phyloP scores from a whole-genome alignment of 2,113 vertebrate species.

The Tachysurus vachellii region DNA sequence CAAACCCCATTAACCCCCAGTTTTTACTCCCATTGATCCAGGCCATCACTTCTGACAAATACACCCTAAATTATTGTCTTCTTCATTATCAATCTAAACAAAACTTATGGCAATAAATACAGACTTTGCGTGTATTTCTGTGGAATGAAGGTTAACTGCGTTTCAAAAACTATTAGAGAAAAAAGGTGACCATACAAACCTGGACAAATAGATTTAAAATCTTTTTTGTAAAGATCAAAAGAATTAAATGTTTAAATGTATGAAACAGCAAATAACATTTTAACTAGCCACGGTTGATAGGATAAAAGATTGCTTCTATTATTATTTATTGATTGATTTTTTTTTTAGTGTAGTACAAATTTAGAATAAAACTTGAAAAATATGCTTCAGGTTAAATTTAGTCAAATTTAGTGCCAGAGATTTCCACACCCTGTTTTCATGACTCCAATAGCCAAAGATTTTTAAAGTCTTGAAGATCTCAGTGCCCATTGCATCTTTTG shows the following conservation, averaged over 20 bases:
- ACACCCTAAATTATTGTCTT: neutral
- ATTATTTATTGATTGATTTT: neutral
- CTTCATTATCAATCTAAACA: neutral
- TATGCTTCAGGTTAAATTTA: neutral
- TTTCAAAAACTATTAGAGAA: neutral
- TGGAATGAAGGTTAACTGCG: neutral
- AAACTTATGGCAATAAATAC: neutral
- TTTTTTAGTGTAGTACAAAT: neutral
- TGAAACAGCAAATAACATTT: neutral
- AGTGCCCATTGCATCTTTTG: neutral
- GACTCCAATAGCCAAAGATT: neutral
- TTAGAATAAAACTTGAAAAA: neutral
- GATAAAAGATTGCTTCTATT: neutral
- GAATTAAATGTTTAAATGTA: neutral
- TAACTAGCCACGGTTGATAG: neutral
- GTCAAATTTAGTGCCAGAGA: neutral
- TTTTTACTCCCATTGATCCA: neutral
- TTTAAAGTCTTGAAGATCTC: neutral
- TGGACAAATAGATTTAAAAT: too few species aligned
- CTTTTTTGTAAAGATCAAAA: neutral
- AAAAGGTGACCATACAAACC: neutral
- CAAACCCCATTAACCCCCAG: neutral
- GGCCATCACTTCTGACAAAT: neutral
- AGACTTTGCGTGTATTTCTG: neutral
- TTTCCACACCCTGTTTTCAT: neutral